Evolutionary conservation across 2,797 vertebrate genomes (phyloP), one percentile per base, ranked within the genome.

Genomic region (Kryptopterus vitreolus): DNA sequence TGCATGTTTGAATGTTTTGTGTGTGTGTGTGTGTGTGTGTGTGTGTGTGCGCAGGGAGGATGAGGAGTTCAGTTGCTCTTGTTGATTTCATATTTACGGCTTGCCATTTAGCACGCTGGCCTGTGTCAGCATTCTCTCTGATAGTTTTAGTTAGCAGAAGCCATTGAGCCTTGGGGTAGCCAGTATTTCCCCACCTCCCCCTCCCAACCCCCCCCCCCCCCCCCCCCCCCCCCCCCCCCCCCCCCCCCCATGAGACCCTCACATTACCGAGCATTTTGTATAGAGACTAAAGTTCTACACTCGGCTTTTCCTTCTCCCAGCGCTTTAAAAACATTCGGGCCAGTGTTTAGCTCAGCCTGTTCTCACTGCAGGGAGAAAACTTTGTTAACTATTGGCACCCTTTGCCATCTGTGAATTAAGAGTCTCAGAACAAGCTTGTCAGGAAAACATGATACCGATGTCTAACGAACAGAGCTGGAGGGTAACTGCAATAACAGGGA

Each of bases 121-220:
- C 72, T 29, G 50, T 74, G 53, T 52, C 76, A 83, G 71, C 33
- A 11, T 70, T 78, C 24, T 0, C 61, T 43, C 81, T 88, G 82
- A 88, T 85, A 18, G 71, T 57, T 85, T 86, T 85, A 79, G 55
- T 86, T 85, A 79, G 55, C 84, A 85, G 81, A 81, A 57, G 57
- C 81, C 70, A 43, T 72, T 55, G 75, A 58, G 38, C 53, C 53
- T 76, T 65, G 46, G 77, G 85, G 18, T 61, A 50, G 31, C 24
- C 48, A 55, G 38, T 77, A 71, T n/a, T n/a, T n/a, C n/a, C n/a
- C n/a, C n/a, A n/a, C n/a, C n/a, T n/a, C n/a, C n/a, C n/a, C n/a
- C n/a, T n/a, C n/a, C n/a, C n/a, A n/a, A n/a, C n/a, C n/a, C n/a
- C n/a, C n/a, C n/a, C n/a, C n/a, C n/a, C n/a, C n/a, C n/a, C n/a